phyloP scores from a whole-genome alignment of 2,888 invertebrate species.

The Erebia epiphron region DNA sequence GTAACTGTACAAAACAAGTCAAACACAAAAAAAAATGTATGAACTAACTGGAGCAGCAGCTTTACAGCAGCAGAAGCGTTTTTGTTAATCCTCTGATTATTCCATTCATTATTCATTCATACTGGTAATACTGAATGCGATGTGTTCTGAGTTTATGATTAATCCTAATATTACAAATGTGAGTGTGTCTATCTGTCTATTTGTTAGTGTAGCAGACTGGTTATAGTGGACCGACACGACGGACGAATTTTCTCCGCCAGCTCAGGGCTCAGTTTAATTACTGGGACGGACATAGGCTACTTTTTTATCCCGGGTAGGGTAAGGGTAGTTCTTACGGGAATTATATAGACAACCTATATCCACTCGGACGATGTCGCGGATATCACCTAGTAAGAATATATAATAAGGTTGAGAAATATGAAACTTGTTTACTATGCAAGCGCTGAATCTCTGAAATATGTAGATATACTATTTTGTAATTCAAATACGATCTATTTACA shows the following conservation, averaged over 20 bases:
- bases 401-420: neutral
- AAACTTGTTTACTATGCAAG: neutral
- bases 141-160: neutral
- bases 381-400: neutral
- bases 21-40: neutral
- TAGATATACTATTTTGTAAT: neutral
- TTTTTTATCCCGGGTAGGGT: no score
- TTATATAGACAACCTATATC: no score
- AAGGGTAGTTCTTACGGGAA: no score
- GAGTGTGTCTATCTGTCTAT: no score
- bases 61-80: slow-evolving; percentile 6
- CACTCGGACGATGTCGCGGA: no score
- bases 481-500: neutral
- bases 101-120: slow-evolving; percentile 30
- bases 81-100: slow-evolving; percentile 20
- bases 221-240: no score
- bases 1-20: no score
- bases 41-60: neutral
- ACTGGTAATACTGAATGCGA: slow-evolving; percentile 11
- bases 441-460: neutral
- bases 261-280: no score
- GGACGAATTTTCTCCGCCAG: no score
- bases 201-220: no score
- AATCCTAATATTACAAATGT: neutral
- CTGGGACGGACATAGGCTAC: no score